Evolutionary conservation across 2,797 vertebrate species (phyloP), one percentile per base, ranked within the genome.

Genomic region (Acrossocheilus wenchowensis): DNA sequence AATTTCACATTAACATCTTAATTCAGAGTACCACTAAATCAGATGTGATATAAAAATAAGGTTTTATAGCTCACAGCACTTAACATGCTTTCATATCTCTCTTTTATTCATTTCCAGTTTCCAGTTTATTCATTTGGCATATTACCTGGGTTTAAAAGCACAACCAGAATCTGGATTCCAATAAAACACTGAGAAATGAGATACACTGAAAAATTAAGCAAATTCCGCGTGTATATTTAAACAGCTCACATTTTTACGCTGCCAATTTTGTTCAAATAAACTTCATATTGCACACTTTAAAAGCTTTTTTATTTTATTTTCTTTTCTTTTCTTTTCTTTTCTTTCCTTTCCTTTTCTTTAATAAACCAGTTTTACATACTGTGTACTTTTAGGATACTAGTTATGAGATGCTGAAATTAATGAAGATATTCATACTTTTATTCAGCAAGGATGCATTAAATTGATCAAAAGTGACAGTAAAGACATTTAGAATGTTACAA

Each of bases 81-180:
- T 15, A 52, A 77, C 81, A 71, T 86, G 74, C 69, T 75, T 79
- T 78, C 11, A 52, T 43, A 14, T 54, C 50, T 78, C 78, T 36
- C 43, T 82, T 88, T 78, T 54, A 64, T 64, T 64, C 26, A 30
- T 64, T 9, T 78, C 36, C 48, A 54, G 34, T 83, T 79, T 75
- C 30, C 74, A 57, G 74, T 78, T 54, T 34, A 78, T n/a, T 78
- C 11, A 8, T 41, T 84, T 85, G 73, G 81, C 71, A 77, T 86
- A 78, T 86, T 21, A 83, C 23, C 69, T 52, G 9, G 66, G 39
- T 66, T 50, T 84, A 45, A 81, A 84, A 82, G 66, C 79, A 87
- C 75, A 73, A 82, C 74, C 45, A 34, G 30, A 74, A 71, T 82
- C 85, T 80, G 45, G 48, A 82, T 39, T 15, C n/a, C 41, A 26